Evolutionary conservation across 2,888 invertebrate genomes (phyloP), one percentile per base, ranked within the genome.

Genomic region (Drosophila anomelani): DNA sequence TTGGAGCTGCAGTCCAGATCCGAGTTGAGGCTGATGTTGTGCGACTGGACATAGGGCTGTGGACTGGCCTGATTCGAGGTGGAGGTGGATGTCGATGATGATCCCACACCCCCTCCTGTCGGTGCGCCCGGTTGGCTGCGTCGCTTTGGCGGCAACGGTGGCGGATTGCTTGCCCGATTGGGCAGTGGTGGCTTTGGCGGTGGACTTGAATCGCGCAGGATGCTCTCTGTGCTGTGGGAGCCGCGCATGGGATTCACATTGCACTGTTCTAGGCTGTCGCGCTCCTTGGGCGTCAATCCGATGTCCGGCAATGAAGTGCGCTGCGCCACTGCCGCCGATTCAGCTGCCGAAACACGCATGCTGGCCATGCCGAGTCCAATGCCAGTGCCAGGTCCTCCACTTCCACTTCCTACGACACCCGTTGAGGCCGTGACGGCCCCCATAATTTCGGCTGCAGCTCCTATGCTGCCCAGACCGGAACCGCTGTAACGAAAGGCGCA

Each of bases 111-210:
- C 6, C 55, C 56, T n/a, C 67, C 72, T 15, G 15, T 38, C 15
- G 76, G 60, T 20, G 75, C 62, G 7, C 85, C 76, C 68, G 93
- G 93, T 75, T 93, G 92, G 80, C 88, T 92, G 86, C 90, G 93
- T 92, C 95, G 95, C 93, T 96, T 96, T 66, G 96, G 96, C 76
- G 96, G 96, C 88, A 96, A 92, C 39, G 96, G 96, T 63, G 96
- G 96, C 78, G 96, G 96, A 91, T 95, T 95, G 71, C 84, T 88
- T 57, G 90, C 85, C 95, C 96, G 94, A 85, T 95, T 95, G 64
- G 98, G 97, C 84, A 98, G 94, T 59, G 98, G 97, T 55, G 98
- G 98, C 93, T 98, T 98, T 13, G 97, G 97, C 68, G 97, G 97
- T 70, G 96, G 96, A 92, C 94, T 95, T 77, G 95, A 93, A 90